Conservation (phyloP, 2,797 vertebrate genomes). For the Alauda arvensis region DNA sequence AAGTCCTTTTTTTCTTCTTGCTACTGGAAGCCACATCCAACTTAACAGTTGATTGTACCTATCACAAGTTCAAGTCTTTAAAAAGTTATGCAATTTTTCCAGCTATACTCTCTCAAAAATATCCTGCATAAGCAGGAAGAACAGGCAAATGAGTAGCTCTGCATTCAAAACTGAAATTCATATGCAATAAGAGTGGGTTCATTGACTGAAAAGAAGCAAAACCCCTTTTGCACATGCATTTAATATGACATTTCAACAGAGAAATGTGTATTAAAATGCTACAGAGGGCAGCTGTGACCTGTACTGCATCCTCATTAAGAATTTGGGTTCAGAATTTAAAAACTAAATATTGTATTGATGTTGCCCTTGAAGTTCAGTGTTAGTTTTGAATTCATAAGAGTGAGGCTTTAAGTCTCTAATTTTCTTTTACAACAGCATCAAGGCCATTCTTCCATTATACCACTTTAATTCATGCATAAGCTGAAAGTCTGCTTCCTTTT, state of each 20-base stretch:
- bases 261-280: not conserved
- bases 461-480: not conserved
- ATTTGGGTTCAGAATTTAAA: not conserved
- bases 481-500: not conserved
- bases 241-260: not conserved
- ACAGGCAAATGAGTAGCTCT: not conserved
- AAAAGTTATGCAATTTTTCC: not conserved
- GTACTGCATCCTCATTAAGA: not conserved
- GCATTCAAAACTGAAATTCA: not conserved
- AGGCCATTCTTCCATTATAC: not conserved
- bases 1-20: not conserved
- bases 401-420: not conserved
- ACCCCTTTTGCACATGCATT: not conserved
- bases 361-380: not conserved
- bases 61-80: not conserved
- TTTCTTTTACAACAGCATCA: not conserved
- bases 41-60: not conserved
- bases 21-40: not conserved
- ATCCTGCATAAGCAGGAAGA: not conserved
- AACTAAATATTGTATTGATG: not conserved
- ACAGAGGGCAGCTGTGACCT: not conserved
- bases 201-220: constrained; percentile 15
- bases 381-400: not conserved
- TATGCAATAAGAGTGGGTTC: accelerated
- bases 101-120: not conserved